Percentiles rank a stretch among this genome's conserved stretches.
phyloP scores from a whole-genome alignment of 1,140 invertebrate genomes.

The Platorchestia sp. region DNA sequence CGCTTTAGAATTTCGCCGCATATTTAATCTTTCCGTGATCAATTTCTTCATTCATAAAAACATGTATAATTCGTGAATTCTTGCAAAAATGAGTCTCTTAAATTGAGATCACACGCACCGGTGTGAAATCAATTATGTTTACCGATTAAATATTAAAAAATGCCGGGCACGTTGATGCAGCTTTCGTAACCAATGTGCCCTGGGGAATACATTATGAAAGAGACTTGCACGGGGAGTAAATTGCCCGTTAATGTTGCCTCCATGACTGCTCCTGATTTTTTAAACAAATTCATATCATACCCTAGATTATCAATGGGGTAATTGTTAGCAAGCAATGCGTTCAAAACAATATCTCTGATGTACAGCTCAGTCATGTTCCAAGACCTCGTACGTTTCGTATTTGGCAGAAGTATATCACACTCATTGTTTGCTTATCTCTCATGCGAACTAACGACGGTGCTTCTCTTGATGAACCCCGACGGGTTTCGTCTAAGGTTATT shows the following conservation, averaged over 20 bases:
- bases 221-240: not conserved
- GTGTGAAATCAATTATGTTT: too few relatives aligned
- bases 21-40: not conserved
- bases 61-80: not conserved
- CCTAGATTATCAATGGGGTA: not conserved
- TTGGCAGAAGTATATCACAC: not conserved
- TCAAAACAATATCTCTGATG: not conserved
- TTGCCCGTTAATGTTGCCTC: not conserved
- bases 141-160: not conserved
- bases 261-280: not conserved
- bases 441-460: not conserved
- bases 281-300: not conserved
- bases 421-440: not conserved
- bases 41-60: not conserved
- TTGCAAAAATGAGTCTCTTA: not conserved
- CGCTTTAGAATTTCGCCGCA: not conserved
- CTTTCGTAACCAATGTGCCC: not conserved
- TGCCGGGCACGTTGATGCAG: not conserved
- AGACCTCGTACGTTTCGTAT: not conserved
- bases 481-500: conserved; percentile 39
- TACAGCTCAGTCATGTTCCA: not conserved
- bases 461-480: not conserved
- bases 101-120: too few relatives aligned
- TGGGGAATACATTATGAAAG: not conserved
- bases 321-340: not conserved